Evolutionary conservation across 2,797 vertebrate genomes (phyloP).

Genomic region (Pipistrellus nathusii): DNA sequence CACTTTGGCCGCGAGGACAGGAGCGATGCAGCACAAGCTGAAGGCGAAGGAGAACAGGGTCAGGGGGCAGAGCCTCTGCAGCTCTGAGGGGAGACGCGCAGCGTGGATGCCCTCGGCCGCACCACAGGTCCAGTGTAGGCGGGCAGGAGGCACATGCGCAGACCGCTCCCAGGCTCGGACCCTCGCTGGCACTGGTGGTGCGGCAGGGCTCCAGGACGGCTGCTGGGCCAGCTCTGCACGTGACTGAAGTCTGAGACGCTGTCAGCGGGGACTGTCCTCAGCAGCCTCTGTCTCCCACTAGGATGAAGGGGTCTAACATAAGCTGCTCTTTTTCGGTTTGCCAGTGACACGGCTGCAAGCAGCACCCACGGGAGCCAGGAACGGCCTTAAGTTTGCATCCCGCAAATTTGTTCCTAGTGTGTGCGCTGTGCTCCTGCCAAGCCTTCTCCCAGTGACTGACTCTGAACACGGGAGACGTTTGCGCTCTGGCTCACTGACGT

Average conservation of each 20-base stretch:
- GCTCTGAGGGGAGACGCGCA: neutral
- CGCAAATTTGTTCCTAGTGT: fast-evolving
- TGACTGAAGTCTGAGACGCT: neutral
- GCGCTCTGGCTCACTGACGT: fast-evolving
- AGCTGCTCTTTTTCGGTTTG: neutral
- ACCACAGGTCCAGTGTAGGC: neutral
- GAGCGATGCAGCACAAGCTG: constrained; percentile 95
- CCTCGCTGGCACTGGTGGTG: neutral
- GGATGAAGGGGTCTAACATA: neutral
- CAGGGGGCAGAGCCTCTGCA: neutral
- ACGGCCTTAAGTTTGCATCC: neutral
- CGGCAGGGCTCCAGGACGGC: neutral
- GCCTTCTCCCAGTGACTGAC: neutral
- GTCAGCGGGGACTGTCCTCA: neutral
- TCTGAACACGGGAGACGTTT: fast-evolving
- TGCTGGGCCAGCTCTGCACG: no score
- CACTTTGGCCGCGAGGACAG: constrained; percentile 93
- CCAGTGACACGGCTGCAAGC: neutral
- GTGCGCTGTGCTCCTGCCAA: neutral
- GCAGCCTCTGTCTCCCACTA: neutral
- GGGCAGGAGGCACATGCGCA: neutral
- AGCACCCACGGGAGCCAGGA: neutral
- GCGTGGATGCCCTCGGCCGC: neutral
- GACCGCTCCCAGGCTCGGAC: neutral
- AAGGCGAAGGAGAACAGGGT: neutral